Evolutionary conservation across 2,888 invertebrate genomes (phyloP).

Genomic region (Lissonota sp.): DNA sequence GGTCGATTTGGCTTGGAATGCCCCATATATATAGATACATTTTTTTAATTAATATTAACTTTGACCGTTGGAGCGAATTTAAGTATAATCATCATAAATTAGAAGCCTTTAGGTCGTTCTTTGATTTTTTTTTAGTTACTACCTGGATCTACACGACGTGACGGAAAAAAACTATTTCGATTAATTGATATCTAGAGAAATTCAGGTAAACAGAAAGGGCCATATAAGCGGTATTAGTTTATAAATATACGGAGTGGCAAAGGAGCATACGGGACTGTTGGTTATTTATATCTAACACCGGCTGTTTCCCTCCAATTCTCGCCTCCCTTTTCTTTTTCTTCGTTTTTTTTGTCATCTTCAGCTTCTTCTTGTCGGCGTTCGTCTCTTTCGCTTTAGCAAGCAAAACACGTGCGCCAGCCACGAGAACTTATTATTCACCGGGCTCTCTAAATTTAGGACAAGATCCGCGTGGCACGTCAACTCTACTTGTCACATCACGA

Average conservation of each 20-base stretch:
- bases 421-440: slow-evolving; percentile 69
- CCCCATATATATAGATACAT: too few species aligned
- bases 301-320: slow-evolving; percentile 13
- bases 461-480: slow-evolving; percentile 60
- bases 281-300: slow-evolving; percentile 52
- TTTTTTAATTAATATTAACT: too few species aligned
- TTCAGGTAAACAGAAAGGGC: slow-evolving; percentile 4
- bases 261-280: background rate
- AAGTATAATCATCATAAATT: too few species aligned
- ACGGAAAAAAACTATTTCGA: too few species aligned
- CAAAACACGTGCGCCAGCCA: slow-evolving; percentile 70
- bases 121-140: too few species aligned
- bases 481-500: slow-evolving; percentile 47
- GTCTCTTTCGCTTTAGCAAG: slow-evolving; percentile 48
- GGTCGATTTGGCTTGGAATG: too few species aligned
- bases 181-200: background rate
- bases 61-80: slow-evolving; percentile 26
- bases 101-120: too few species aligned
- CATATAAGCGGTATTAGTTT: too few species aligned
- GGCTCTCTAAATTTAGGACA: slow-evolving; percentile 71
- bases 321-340: slow-evolving; percentile 1
- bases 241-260: background rate
- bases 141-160: too few species aligned
- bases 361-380: slow-evolving; percentile 10
- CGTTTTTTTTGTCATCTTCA: slow-evolving; percentile 18